phyloP scores from a whole-genome alignment of 2,888 invertebrate genomes.

The Hetaerina titia region DNA sequence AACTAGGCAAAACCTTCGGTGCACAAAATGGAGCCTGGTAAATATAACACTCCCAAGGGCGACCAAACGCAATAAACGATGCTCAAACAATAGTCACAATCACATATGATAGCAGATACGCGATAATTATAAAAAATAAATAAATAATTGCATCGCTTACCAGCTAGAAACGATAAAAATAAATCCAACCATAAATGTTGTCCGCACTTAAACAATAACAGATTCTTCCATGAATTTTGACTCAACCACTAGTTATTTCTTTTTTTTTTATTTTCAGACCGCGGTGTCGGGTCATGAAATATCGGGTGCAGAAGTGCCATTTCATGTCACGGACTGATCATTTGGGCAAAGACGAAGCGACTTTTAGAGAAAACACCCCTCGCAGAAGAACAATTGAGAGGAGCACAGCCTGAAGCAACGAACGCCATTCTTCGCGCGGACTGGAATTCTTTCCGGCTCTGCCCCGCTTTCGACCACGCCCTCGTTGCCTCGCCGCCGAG shows the following conservation, averaged over 20 bases:
- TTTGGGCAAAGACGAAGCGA: not conserved
- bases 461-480: not conserved
- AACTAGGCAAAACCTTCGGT: not conserved
- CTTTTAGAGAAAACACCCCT: too few relatives aligned
- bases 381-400: not conserved
- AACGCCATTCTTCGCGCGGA: not conserved
- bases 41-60: too few relatives aligned
- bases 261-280: not conserved
- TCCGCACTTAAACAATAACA: too few relatives aligned
- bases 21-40: not conserved
- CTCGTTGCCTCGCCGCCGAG: not conserved
- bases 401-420: not conserved
- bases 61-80: not conserved
- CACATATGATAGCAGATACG: not conserved
- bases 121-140: not conserved
- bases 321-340: not conserved
- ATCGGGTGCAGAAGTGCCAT: not conserved
- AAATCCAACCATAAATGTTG: too few relatives aligned
- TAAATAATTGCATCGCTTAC: not conserved
- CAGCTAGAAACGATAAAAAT: not conserved
- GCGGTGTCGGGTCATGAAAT: not conserved
- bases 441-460: not conserved
- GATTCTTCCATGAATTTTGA: too few relatives aligned
- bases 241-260: too few relatives aligned
- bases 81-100: not conserved